phyloP scores from a whole-genome alignment of 2,797 vertebrate species.

The Sebastes itinus region DNA sequence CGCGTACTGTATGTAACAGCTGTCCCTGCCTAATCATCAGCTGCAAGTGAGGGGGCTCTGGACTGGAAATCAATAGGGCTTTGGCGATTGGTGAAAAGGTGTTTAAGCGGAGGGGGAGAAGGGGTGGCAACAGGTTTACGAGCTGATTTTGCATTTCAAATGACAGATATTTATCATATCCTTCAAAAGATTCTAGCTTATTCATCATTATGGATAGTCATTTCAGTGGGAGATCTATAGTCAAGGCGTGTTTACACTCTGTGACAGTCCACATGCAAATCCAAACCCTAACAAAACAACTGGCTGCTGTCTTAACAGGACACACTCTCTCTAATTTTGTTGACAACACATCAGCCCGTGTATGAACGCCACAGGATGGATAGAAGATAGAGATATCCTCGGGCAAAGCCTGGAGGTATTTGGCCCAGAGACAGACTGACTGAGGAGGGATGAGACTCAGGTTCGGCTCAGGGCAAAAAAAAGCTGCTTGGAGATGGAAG shows the following conservation, averaged over 20 bases:
- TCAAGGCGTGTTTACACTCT: slow-evolving; percentile 26
- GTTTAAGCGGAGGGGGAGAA: not conserved
- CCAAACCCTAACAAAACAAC: slow-evolving; percentile 10
- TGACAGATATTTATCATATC: not conserved
- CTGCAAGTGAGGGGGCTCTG: slow-evolving; percentile 42
- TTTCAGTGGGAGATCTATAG: not conserved
- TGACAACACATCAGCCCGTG: slow-evolving; percentile 22
- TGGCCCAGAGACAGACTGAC: slow-evolving; percentile 39
- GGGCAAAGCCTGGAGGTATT: slow-evolving; percentile 52
- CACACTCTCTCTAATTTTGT: slow-evolving; percentile 23
- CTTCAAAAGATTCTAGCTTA: not conserved
- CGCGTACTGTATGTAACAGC: slow-evolving; percentile 75
- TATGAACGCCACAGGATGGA: slow-evolving; percentile 20
- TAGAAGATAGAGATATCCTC: slow-evolving; percentile 45
- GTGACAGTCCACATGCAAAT: slow-evolving; percentile 32
- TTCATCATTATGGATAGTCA: not conserved
- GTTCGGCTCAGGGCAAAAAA: slow-evolving; percentile 67
- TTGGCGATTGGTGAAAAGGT: slow-evolving; percentile 15
- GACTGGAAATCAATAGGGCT: slow-evolving; percentile 44
- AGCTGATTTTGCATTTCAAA: slow-evolving; percentile 24
- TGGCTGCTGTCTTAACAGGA: slow-evolving; percentile 1
- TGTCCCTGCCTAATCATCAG: slow-evolving; percentile 65
- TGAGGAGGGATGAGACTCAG: slow-evolving; percentile 43
- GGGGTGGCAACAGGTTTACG: slow-evolving; percentile 33
- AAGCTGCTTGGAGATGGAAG: slow-evolving; percentile 39